phyloP scores from a whole-genome alignment of 2,888 invertebrate genomes.

The Drosophila flavopinicola region DNA sequence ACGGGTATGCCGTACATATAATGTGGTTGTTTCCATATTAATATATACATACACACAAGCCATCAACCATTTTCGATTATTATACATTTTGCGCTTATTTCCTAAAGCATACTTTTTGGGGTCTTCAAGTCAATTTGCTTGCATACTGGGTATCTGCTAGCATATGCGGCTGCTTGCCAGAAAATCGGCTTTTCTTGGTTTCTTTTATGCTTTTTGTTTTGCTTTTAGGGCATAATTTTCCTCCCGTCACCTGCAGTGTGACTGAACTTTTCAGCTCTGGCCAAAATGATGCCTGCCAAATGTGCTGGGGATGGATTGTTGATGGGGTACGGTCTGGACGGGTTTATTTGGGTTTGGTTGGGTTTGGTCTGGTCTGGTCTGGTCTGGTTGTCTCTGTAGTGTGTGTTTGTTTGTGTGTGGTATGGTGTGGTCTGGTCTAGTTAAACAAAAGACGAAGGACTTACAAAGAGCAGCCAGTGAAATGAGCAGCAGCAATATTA shows the following conservation, averaged over 20 bases:
- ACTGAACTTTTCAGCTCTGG: conserved; percentile 36
- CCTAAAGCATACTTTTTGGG: background rate
- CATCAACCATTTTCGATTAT: too few relatives aligned
- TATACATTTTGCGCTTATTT: background rate
- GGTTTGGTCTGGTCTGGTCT: background rate
- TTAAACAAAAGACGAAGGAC: conserved; percentile 63
- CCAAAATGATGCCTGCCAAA: conserved; percentile 24
- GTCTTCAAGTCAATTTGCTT: too few relatives aligned
- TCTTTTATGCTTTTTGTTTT: conserved; percentile 25
- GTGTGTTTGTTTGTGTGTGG: conserved; percentile 17
- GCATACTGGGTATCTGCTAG: background rate
- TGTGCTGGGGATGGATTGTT: conserved; percentile 28
- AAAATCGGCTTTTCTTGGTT: conserved; percentile 1
- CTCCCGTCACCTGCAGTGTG: conserved; percentile 1
- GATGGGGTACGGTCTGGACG: conserved; percentile 15
- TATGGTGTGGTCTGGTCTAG: conserved; percentile 44
- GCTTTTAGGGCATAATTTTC: conserved; percentile 32
- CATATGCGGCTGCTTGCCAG: background rate
- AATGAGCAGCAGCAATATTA: conserved; percentile 54
- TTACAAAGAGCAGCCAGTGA: conserved; percentile 54
- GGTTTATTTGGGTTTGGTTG: conserved; percentile 5
- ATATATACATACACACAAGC: background rate
- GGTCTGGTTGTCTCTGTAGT: conserved; percentile 4
- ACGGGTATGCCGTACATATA: background rate
- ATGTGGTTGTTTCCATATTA: background rate